Base-by-base conservation (phyloP, 2,888 invertebrate species). In the Malacosoma neustria region DNA sequence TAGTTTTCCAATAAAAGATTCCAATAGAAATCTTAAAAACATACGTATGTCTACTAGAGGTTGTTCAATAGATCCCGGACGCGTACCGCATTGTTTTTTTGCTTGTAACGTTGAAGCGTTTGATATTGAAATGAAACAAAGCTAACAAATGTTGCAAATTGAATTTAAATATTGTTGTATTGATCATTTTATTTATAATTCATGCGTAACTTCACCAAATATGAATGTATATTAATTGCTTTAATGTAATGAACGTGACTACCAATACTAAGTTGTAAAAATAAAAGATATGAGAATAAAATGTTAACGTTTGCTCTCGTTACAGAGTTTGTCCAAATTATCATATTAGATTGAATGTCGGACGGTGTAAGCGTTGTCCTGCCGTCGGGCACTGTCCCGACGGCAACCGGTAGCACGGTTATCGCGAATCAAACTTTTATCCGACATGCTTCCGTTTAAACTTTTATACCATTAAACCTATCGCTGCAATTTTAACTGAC, bases 331-430 rank as follows among this genome's bases (percentile, higher is more conserved):
- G 51, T 51, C 47, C 44, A 43, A 48, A 67, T 69, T 55, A 61
- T 56, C 58, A 65, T 69, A 62, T 59, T 59, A 60, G 61, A 68
- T 63, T 61, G 60, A 59, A 61, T 57, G 46, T 52, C 59, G 53
- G 61, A 61, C 65, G 64, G 58, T 61, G 60, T 57, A 59, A 59
- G 43, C 45, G 30, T 38, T 38, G 31, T 35, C 38, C 34, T 33
- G 46, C 38, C 37, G 39, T 46, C 49, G 41, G 45, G 42, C 48
- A 36, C 42, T n/a, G 36, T 39, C 36, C 36, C 48, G 47, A 39
- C 44, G 39, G 32, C 43, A 41, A 22, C 38, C 36, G 36, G 22
- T 37, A 42, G 39, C 37, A 40, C 52, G 41, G 36, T 29, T 34
- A 35, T 32, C 14, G 35, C 33, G 39, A 36, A 46, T 48, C 45